Base-by-base conservation (phyloP, 2,888 invertebrate genomes). In the Cheilosia impressa region DNA sequence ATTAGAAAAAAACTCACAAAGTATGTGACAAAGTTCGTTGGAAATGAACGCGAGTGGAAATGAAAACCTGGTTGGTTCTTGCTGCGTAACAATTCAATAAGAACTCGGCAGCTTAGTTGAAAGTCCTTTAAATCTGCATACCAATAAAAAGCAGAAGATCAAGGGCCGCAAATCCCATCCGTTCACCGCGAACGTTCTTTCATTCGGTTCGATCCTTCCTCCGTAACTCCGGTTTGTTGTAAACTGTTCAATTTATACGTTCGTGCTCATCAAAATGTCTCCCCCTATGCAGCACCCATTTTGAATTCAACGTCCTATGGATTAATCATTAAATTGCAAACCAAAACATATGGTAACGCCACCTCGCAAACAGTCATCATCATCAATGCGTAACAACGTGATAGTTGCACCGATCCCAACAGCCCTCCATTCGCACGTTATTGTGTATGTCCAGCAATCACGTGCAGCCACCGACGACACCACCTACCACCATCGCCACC, bases 371-470 rank as follows among this genome's bases (percentile, higher is more conserved):
- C 53, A 72, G 57, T 41, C 22, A 68, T 62, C 57, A 43, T 73
- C 68, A 66, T 60, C 63, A 73, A 68, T 79, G 69, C 75, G 75
- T 79, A 79, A 75, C 79, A 69, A 55, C 34, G 41, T 41, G 69
- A 79, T 72, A 79, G 52, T 38, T 58, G 2, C 43, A 27, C 79
- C 50, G 72, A 73, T 78, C 72, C 66, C 83, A 66, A 73, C 79
- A 83, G 68, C 69, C 83, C 78, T 68, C 62, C 68, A 62, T 66
- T 62, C 68, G 41, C 62, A 72, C 62, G 62, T 77, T 69, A 31
- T 72, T 34, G 38, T 10, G 55, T 66, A 84, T 75, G 80, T 76
- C 79, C 75, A 79, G 84, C 71, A 71, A 68, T 84, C 84, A 84
- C 75, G 84, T 84, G 84, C 71, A 84, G 79, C 60, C 60, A 58